Conservation (phyloP, 2,113 vertebrate species). For the Nothocercus julius region DNA sequence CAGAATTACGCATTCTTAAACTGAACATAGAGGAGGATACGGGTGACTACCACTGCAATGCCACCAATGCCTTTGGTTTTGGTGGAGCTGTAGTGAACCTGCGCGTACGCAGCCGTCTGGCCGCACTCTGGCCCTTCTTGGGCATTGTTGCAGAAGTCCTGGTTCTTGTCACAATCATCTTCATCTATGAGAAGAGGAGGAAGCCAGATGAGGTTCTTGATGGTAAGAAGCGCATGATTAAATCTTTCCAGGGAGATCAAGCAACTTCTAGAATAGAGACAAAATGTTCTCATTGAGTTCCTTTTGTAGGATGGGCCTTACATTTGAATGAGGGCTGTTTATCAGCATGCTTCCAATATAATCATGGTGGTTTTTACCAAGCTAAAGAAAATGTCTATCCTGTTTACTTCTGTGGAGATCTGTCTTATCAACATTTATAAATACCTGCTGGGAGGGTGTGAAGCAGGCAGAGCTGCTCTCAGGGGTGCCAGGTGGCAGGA, state of each 20-base stretch:
- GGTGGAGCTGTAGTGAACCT: conserved; percentile 54
- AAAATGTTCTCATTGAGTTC: fast-evolving
- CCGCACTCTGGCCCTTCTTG: conserved; percentile 96
- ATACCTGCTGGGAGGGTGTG: background rate
- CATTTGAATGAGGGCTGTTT: background rate
- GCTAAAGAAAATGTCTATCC: background rate
- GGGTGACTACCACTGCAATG: conserved; percentile 83
- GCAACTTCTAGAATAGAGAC: background rate
- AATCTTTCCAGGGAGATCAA: fast-evolving
- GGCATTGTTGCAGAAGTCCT: conserved; percentile 96
- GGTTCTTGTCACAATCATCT: conserved; percentile 92
- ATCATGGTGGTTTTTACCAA: fast-evolving
- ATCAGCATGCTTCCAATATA: fast-evolving
- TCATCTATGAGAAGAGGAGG: conserved; percentile 97
- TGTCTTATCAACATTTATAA: background rate
- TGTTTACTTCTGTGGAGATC: background rate
- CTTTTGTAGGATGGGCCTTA: fast-evolving
- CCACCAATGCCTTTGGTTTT: conserved; percentile 43
- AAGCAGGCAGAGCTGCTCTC: background rate
- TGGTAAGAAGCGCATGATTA: conserved; percentile 76
- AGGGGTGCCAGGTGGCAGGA: background rate
- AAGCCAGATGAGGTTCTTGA: conserved; percentile 91
- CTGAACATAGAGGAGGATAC: conserved; percentile 80
- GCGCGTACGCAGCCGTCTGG: conserved; percentile 90
- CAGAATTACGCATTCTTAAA: conserved; percentile 75